Evolutionary conservation across 2,113 vertebrate species (phyloP), one percentile per base, ranked within the genome.

Genomic region (Tragelaphus strepsiceros): DNA sequence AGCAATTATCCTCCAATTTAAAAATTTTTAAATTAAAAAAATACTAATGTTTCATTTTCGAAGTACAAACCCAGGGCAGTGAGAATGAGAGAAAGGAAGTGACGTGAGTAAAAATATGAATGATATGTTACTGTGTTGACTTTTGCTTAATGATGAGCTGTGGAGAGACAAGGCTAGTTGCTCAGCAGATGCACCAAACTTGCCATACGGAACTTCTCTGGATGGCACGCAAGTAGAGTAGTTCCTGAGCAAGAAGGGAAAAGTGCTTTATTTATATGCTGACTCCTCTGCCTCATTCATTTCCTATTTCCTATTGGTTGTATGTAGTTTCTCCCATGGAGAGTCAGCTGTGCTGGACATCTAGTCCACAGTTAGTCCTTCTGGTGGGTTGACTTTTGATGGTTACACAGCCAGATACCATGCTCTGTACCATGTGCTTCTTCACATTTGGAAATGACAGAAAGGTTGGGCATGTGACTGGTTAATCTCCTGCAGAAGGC

Each of bases 111-210:
- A n/a, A 49, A 28, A 62, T 2, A 26, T 5, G 15, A 13, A 14
- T 5, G 32, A 13, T 2, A 0, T 21, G 28, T 9, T 26, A 26
- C 5, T 30, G 5, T 19, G 85, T n/a, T 24, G 46, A 58, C 43
- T 80, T 80, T 3, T 49, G 26, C 32, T 39, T 15, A 28, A 30
- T 4, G 17, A 30, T 0, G 0, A 30, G 26, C 9, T 5, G 0
- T 32, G 26, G 53, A 35, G 46, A 77, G 61, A 13, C 19, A 56
- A 35, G 77, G 28, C 35, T 26, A 17, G 87, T 2, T 14, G 16
- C 26, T 46, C 13, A 24, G 62, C 10, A 87, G 49, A 32, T 11
- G 26, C 35, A 3, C 19, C 43, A n/a, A 49, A 1, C 7, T 2
- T 9, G 85, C 26, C 54, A 46, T 3, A 1, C 4, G 26, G 12